phyloP scores from a whole-genome alignment of 1,140 invertebrate genomes.

The Galleria mellonella region DNA sequence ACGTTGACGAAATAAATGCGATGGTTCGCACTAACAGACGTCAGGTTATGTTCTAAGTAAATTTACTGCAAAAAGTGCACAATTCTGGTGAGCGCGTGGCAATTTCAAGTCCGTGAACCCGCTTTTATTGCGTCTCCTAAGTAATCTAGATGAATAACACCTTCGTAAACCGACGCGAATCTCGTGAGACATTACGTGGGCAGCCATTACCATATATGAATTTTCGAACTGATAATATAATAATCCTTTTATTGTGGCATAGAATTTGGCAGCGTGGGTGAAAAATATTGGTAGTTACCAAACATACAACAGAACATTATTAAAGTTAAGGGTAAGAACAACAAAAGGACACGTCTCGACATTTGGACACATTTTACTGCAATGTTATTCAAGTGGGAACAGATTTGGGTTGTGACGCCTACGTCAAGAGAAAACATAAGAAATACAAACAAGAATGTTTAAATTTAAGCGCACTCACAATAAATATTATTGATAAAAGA shows the following conservation, averaged over 20 bases:
- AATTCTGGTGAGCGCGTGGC: constrained; percentile 37
- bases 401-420: constrained; percentile 51
- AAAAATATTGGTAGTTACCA: constrained; percentile 32
- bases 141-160: constrained; percentile 54
- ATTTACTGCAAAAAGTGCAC: constrained; percentile 60
- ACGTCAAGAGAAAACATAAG: constrained; percentile 48
- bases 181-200: constrained; percentile 42
- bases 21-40: constrained; percentile 36
- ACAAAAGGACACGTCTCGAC: constrained; percentile 24
- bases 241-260: constrained; percentile 42
- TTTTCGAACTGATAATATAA: constrained; percentile 33
- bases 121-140: constrained; percentile 42
- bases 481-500: constrained; percentile 61
- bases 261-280: constrained; percentile 44
- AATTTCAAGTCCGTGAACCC: constrained; percentile 47
- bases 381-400: constrained; percentile 36
- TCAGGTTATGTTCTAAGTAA: constrained; percentile 39
- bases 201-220: constrained; percentile 35
- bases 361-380: constrained; percentile 34
- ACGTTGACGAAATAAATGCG: constrained; percentile 37
- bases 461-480: constrained; percentile 44
- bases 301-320: constrained; percentile 14
- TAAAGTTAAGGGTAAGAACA: constrained; percentile 25
- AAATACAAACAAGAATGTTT: constrained; percentile 47
- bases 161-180: constrained; percentile 43